Evolutionary conservation across 2,888 invertebrate species (phyloP), one percentile per base, ranked within the genome.

Genomic region (Apomyelois bistriatella): DNA sequence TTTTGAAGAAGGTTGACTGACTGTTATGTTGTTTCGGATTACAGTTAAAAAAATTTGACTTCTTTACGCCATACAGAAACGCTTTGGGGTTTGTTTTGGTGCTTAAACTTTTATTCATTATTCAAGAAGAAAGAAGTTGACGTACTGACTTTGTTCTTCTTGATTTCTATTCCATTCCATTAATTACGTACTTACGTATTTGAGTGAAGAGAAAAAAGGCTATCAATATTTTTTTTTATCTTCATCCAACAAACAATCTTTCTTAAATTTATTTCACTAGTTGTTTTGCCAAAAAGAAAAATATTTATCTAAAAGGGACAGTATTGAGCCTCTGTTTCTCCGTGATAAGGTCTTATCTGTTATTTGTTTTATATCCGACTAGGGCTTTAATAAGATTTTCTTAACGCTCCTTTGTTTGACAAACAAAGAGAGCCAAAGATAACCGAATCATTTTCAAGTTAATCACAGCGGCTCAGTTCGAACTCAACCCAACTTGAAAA

Each of bases 401-500:
- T 36, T 42, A 30, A 12, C 51, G 32, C 35, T 51, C 41, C 32
- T 42, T 51, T 41, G 40, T 41, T 52, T 48, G 32, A 7, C 28
- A 41, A 36, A 53, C 48, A 53, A 53, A 41, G 48, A 36, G 35
- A 42, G 41, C 41, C 12, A 36, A 35, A 42, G 48, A 16, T 28
- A 48, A 28, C 30, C 17, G 30, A 48, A 38, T 36, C 36, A 40
- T 48, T 53, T 50, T 38, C 53, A 51, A 51, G 35, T 57, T 58
- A 53, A 60, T 56, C 53, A 53, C 36, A 48, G 42, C 42, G 17
- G 43, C 32, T 36, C 36, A n/a, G 35, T 12, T 37, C 38, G 13
- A 48, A 38, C 40, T 9, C 48, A 49, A 8, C 22, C 48, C 37
- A 58, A 56, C 15, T 55, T 60, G 60, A 48, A 54, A 59, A 57